phyloP scores from a whole-genome alignment of 2,113 vertebrate species.

The Oceanites oceanicus region DNA sequence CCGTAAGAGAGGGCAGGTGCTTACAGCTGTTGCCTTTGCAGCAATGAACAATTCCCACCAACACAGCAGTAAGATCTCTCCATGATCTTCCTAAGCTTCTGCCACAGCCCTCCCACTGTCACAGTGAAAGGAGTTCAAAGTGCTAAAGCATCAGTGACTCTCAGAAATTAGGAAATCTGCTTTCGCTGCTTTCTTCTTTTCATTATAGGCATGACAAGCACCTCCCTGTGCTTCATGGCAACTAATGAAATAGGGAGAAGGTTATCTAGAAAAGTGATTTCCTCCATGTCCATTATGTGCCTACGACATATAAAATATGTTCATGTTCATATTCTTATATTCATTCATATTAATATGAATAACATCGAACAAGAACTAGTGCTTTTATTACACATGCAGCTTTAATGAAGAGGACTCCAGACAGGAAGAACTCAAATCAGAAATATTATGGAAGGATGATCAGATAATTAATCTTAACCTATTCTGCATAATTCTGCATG shows the following conservation, averaged over 20 bases:
- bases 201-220: background rate
- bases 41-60: background rate
- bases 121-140: background rate
- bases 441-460: background rate
- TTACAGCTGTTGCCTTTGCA: background rate
- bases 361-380: background rate
- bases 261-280: background rate
- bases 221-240: background rate
- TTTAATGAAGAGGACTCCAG: background rate
- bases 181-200: background rate
- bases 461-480: background rate
- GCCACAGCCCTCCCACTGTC: background rate
- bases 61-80: background rate
- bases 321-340: background rate
- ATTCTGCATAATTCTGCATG: background rate
- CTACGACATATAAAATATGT: background rate
- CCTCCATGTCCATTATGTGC: background rate
- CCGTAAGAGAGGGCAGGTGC: rapidly evolving
- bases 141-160: background rate
- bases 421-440: background rate
- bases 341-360: background rate
- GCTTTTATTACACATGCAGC: background rate
- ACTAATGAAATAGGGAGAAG: background rate
- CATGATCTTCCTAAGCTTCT: background rate
- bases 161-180: background rate